Evolutionary conservation across 2,888 invertebrate genomes (phyloP).

Genomic region (Drosophila paracracens): DNA sequence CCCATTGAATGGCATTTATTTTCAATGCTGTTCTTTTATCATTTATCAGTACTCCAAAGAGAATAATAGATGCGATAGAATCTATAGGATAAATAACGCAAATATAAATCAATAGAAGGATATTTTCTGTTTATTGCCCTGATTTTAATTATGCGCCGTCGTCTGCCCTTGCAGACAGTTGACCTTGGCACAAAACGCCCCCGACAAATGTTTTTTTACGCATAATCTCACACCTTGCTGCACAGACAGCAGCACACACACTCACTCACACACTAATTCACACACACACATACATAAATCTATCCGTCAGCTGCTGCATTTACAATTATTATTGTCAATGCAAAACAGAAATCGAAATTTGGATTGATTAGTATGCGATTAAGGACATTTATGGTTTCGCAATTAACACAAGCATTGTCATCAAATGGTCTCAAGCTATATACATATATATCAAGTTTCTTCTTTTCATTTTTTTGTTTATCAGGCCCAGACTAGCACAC

Average conservation of each 20-base stretch:
- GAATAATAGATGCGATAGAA: neutral
- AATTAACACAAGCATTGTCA: conserved; percentile 66
- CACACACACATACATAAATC: neutral
- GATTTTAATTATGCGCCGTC: conserved; percentile 19
- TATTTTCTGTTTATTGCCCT: neutral
- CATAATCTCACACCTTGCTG: conserved; percentile 25
- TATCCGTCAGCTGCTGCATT: conserved; percentile 27
- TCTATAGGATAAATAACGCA: neutral
- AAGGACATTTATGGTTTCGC: conserved; percentile 3
- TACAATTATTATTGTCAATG: conserved; percentile 21
- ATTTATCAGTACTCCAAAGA: neutral
- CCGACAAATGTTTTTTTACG: conserved; percentile 24
- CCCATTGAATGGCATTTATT: neutral
- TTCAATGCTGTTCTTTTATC: neutral
- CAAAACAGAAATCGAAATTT: conserved; percentile 17
- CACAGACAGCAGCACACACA: conserved; percentile 11
- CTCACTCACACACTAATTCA: neutral
- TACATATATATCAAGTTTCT: conserved; percentile 11
- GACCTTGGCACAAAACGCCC: conserved; percentile 69
- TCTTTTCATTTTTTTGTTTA: conserved; percentile 20
- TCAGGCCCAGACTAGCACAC: conserved; percentile 23
- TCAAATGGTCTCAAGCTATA: conserved; percentile 37
- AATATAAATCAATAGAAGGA: neutral
- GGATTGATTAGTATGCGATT: neutral
- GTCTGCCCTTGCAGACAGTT: conserved; percentile 66